These are phyloP conservation scores for Ardeotis arabs DNA, from an alignment of 2,113 vertebrate genomes.

Conservation along the genomic window DNA sequence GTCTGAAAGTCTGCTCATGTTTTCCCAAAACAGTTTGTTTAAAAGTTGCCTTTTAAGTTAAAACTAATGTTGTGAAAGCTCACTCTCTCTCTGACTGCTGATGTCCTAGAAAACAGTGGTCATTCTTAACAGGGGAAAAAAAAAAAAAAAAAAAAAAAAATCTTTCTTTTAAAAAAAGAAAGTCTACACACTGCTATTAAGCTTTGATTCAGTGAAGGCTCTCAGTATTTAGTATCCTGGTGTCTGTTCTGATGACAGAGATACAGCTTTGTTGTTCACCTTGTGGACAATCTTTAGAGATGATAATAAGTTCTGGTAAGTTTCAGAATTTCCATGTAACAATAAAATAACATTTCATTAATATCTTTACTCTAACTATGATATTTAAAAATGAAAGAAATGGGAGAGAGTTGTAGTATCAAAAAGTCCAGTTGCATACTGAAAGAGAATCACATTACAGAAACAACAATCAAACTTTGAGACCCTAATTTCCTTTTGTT, in stretches of 20 bases:
- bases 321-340: background rate
- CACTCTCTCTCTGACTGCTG: background rate
- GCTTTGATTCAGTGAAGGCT: background rate
- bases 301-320: background rate
- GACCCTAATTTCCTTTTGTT: background rate
- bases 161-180: background rate
- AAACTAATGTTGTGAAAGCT: background rate
- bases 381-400: background rate
- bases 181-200: background rate
- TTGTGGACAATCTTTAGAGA: background rate
- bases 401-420: background rate
- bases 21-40: background rate
- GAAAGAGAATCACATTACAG: background rate
- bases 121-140: background rate
- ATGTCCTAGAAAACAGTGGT: background rate
- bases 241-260: background rate
- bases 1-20: background rate
- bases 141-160: background rate
- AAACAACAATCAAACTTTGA: background rate
- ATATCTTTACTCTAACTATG: background rate
- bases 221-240: background rate
- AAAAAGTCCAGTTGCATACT: background rate
- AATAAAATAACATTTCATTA: background rate
- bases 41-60: background rate
- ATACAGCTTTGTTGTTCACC: background rate